Percentiles rank a stretch among this genome's conserved stretches.
phyloP scores from a whole-genome alignment of 2,113 vertebrate species.

The Tragulus kanchil region DNA sequence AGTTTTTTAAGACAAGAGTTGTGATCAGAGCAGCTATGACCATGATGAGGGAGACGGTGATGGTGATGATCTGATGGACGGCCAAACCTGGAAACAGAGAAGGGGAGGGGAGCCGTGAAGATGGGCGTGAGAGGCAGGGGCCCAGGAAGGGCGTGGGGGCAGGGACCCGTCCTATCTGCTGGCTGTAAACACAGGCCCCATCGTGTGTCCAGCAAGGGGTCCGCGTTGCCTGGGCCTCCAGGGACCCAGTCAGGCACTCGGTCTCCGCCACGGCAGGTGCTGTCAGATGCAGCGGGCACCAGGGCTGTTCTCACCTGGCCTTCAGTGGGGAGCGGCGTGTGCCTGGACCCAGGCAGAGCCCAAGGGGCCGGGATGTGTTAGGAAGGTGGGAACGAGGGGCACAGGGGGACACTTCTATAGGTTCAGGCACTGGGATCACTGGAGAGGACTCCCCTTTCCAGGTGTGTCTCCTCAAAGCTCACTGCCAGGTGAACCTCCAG shows the following conservation, averaged over 20 bases:
- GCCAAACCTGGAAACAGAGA: slow-evolving; percentile 93
- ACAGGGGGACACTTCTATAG: too few relatives aligned
- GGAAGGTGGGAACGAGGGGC: neutral
- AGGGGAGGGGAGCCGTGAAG: neutral
- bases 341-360: neutral
- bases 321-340: too few relatives aligned
- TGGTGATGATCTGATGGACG: slow-evolving; percentile 99
- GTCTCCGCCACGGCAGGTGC: too few relatives aligned
- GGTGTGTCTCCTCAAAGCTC: neutral
- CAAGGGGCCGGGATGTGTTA: neutral
- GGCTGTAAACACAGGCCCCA: neutral
- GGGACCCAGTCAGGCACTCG: neutral
- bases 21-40: slow-evolving; percentile 99
- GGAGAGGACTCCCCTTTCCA: neutral
- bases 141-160: neutral
- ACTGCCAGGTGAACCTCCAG: too few relatives aligned
- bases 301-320: neutral
- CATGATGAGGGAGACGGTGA: slow-evolving; percentile 99
- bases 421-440: fast-evolving
- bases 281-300: neutral
- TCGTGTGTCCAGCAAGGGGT: fast-evolving
- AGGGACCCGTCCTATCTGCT: neutral
- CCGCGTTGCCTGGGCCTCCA: fast-evolving
- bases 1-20: slow-evolving; percentile 99
- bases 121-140: neutral